Conservation (phyloP, 35 echinoderm and acorn worm genomes). For the Apostichopus parvimensis region DNA sequence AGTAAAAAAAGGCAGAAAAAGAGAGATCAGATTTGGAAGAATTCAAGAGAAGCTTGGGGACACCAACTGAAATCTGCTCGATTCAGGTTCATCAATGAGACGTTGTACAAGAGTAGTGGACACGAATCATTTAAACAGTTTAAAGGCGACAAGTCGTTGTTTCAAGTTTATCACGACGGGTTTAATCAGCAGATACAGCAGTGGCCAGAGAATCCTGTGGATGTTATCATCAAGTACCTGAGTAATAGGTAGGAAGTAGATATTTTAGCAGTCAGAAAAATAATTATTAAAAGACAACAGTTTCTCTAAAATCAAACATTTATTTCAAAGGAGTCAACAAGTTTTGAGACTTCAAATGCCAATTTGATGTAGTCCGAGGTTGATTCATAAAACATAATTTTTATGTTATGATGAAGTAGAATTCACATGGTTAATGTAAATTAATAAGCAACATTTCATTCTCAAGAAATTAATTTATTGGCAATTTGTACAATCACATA, state of each 20-base stretch:
- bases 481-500: too few species aligned
- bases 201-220: slow-evolving; percentile 95
- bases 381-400: too few species aligned
- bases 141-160: slow-evolving; percentile 62
- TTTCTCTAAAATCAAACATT: too few species aligned
- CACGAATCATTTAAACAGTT: slow-evolving; percentile 69
- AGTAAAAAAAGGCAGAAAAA: neutral
- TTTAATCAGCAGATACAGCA: slow-evolving; percentile 77
- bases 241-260: slow-evolving; percentile 65
- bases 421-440: too few species aligned
- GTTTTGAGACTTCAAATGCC: too few species aligned
- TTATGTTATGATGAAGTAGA: too few species aligned
- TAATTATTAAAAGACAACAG: neutral
- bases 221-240: slow-evolving; percentile 79
- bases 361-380: too few species aligned
- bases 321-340: too few species aligned
- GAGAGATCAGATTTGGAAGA: neutral
- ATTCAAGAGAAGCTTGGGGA: slow-evolving; percentile 19
- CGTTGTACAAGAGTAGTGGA: slow-evolving; percentile 76
- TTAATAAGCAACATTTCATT: too few species aligned
- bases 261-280: too few species aligned
- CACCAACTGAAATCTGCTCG: slow-evolving; percentile 70
- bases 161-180: slow-evolving; percentile 84
- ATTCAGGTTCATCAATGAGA: slow-evolving; percentile 91
- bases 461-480: too few species aligned